phyloP scores from a whole-genome alignment of 2,888 invertebrate species.

The Mycalesis mineus region DNA sequence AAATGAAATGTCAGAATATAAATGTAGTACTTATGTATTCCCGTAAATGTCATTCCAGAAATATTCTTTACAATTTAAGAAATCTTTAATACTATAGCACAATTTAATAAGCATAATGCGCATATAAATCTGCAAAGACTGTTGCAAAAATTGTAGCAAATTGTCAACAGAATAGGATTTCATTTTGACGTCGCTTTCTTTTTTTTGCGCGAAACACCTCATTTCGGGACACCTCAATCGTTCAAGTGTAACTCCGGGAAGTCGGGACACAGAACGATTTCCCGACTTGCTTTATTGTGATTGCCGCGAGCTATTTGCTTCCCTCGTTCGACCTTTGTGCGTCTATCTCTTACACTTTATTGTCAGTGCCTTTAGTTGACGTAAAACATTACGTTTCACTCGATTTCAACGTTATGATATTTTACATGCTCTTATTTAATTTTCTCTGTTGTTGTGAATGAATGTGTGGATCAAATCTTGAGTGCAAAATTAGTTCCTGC shows the following conservation, averaged over 20 bases:
- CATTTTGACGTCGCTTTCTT: not conserved
- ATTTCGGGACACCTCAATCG: not conserved
- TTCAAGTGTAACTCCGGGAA: not conserved
- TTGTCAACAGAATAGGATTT: not conserved
- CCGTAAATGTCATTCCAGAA: no score
- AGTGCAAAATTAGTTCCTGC: no score
- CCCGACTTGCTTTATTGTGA: not conserved
- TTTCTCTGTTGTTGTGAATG: no score
- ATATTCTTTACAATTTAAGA: no score
- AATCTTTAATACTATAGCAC: no score
- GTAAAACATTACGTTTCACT: no score
- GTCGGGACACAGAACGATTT: not conserved
- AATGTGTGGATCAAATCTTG: no score
- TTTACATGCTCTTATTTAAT: no score
- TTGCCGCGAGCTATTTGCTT: constrained; percentile 4
- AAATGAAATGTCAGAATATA: no score
- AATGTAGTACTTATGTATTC: no score
- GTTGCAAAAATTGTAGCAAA: not conserved
- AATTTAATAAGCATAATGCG: no score
- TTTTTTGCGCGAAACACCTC: not conserved
- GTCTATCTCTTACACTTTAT: constrained; percentile 5
- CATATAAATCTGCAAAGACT: not conserved
- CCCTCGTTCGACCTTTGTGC: constrained; percentile 1
- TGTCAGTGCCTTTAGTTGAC: not conserved
- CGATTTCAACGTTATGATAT: no score